phyloP scores from a whole-genome alignment of 2,113 vertebrate genomes.

The Sylvietta virens region DNA sequence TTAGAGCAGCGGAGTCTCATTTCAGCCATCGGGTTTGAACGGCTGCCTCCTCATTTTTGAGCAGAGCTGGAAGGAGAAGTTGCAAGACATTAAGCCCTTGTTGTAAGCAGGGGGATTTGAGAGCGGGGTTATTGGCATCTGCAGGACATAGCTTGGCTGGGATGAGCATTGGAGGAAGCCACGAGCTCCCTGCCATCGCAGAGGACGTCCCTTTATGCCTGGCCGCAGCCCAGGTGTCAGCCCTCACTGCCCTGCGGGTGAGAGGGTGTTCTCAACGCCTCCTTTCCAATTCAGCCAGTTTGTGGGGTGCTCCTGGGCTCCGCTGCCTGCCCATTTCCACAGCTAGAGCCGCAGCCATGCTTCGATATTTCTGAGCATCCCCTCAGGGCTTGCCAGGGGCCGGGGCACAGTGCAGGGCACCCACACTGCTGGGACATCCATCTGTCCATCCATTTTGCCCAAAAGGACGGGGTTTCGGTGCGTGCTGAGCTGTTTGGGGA shows the following conservation, averaged over 20 bases:
- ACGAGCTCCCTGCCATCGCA: neutral
- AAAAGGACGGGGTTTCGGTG: accelerated
- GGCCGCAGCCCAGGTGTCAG: neutral
- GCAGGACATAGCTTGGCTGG: neutral
- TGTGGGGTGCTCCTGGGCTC: neutral
- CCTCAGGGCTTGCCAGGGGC: neutral
- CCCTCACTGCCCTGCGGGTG: neutral
- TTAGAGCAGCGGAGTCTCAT: neutral
- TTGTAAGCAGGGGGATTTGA: constrained; percentile 14
- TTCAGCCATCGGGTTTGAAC: neutral
- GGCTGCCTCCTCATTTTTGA: constrained; percentile 16
- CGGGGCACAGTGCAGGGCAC: neutral
- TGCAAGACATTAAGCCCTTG: neutral
- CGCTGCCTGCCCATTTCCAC: neutral
- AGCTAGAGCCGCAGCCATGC: neutral
- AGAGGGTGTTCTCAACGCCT: neutral
- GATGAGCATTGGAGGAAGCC: neutral
- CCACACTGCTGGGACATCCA: accelerated
- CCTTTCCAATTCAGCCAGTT: neutral
- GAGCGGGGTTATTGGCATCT: neutral
- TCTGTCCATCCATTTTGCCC: neutral
- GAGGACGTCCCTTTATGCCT: neutral
- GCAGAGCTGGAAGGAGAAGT: neutral
- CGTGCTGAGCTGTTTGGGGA: accelerated
- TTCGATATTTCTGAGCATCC: neutral